These are phyloP conservation scores for Platycercus adscitus DNA, from an alignment of 2,113 vertebrate genomes.

Conservation along the genomic window DNA sequence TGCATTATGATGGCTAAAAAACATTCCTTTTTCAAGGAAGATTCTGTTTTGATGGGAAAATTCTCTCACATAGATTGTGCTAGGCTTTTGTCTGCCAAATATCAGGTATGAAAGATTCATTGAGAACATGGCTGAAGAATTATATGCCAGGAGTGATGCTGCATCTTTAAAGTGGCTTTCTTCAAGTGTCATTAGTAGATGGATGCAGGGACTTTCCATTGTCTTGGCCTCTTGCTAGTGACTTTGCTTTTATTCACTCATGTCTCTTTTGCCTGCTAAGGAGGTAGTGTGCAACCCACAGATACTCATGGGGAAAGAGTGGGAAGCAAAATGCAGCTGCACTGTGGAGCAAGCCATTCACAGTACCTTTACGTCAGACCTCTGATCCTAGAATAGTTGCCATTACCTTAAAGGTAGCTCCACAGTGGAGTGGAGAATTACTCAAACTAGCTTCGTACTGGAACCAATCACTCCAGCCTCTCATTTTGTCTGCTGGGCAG, in stretches of 20 bases:
- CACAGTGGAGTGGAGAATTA: neutral
- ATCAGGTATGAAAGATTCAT: neutral
- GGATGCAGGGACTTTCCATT: neutral
- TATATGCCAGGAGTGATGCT: neutral
- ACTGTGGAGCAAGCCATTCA: neutral
- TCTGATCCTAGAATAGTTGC: neutral
- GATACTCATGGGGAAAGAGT: neutral
- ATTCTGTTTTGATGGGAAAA: neutral
- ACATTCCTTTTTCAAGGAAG: neutral
- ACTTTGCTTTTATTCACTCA: neutral
- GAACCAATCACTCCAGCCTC: neutral
- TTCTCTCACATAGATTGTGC: neutral
- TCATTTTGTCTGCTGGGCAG: neutral
- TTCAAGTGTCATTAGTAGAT: neutral
- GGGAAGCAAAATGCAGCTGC: neutral
- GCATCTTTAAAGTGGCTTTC: neutral
- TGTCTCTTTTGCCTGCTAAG: neutral
- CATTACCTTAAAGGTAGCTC: neutral
- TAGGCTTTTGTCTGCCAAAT: neutral
- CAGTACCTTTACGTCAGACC: neutral
- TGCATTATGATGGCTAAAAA: neutral
- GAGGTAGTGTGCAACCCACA: neutral
- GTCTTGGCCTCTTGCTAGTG: neutral
- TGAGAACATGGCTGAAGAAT: neutral
- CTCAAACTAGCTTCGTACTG: neutral